Conservation (phyloP, 1,140 invertebrate species). For the Heliothis virescens region DNA sequence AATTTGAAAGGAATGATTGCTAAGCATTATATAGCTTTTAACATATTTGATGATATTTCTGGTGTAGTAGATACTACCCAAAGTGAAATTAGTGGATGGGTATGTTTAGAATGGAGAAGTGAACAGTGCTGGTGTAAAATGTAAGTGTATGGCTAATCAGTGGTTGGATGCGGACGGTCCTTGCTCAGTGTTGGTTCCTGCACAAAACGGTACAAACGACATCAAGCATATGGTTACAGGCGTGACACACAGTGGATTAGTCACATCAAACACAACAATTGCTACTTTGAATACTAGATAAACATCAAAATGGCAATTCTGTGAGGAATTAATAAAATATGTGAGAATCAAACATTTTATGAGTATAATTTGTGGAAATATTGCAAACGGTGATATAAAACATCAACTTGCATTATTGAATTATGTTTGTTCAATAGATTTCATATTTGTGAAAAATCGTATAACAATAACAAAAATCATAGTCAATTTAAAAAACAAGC, state of each 20-base stretch:
- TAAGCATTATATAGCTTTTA: not conserved
- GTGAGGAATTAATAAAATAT: conserved; percentile 7
- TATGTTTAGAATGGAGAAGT: conserved; percentile 3
- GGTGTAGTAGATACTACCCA: not conserved
- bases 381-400: conserved; percentile 25
- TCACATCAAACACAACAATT: conserved; percentile 62
- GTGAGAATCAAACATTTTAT: conserved; percentile 26
- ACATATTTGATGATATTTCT: not conserved
- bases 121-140: conserved; percentile 23
- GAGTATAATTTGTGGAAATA: not conserved
- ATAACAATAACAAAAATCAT: not conserved
- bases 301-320: conserved; percentile 25
- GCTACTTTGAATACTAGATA: conserved; percentile 35
- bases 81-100: not conserved
- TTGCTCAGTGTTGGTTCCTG: conserved; percentile 80
- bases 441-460: not conserved
- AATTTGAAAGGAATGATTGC: not conserved
- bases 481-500: not conserved
- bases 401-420: not conserved
- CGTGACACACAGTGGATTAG: conserved; percentile 78
- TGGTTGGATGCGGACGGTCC: conserved; percentile 72
- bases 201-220: conserved; percentile 73
- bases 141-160: conserved; percentile 65
- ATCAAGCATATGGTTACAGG: conserved; percentile 78
- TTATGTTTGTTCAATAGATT: conserved; percentile 6